Evolutionary conservation across 2,888 invertebrate species (phyloP).

Genomic region (Diploptera punctata): DNA sequence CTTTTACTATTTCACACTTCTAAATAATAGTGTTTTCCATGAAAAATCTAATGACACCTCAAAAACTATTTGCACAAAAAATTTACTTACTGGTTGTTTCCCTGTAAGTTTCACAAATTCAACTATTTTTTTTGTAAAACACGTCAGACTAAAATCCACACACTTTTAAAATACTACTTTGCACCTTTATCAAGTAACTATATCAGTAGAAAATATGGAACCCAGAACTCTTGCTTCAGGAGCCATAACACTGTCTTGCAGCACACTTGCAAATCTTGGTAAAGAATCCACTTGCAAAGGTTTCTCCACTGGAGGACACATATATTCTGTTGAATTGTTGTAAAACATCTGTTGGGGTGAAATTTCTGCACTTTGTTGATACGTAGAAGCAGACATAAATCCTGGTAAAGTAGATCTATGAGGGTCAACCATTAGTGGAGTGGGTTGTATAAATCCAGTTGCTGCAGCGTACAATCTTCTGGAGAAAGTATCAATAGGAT

Average conservation of each 20-base stretch:
- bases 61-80: no score
- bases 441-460: background rate
- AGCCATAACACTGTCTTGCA: background rate
- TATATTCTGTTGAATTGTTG: background rate
- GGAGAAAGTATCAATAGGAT: conserved; percentile 32
- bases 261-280: no score
- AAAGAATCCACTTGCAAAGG: background rate
- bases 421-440: background rate
- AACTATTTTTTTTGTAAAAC: no score
- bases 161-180: no score
- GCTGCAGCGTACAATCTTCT: conserved; percentile 26
- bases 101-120: no score
- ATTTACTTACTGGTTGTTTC: no score
- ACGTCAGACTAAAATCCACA: no score
- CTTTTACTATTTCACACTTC: no score
- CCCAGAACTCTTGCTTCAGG: background rate
- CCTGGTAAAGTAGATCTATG: background rate
- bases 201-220: background rate
- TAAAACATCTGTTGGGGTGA: background rate
- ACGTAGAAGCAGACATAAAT: background rate
- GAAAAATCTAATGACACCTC: no score
- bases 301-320: background rate
- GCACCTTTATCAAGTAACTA: no score
- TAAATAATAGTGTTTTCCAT: no score
- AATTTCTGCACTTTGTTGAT: background rate